Evolutionary conservation across 2,888 invertebrate genomes (phyloP).

Genomic region (Eucriotettix oculatus): DNA sequence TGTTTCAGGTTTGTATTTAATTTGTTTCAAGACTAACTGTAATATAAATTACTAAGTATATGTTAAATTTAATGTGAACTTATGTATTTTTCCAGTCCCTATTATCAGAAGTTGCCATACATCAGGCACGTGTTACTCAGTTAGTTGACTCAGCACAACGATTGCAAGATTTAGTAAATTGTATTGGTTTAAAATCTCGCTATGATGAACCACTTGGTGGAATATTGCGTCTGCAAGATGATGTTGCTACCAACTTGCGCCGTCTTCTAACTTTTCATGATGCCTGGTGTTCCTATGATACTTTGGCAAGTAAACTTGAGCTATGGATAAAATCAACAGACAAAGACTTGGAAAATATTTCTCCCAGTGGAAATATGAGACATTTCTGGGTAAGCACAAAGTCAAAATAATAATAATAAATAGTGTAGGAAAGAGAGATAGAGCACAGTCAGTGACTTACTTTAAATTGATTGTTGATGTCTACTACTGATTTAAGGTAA

Average conservation of each 20-base stretch:
- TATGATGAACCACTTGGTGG: conserved; percentile 57
- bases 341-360: conserved; percentile 46
- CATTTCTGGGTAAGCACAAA: conserved; percentile 52
- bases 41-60: too few relatives aligned
- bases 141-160: conserved; percentile 54
- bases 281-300: conserved; percentile 58
- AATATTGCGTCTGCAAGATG: conserved; percentile 54
- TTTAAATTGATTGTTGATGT: too few relatives aligned
- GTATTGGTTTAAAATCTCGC: conserved; percentile 55
- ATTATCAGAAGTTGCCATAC: conserved; percentile 60
- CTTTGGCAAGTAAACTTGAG: conserved; percentile 54
- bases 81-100: conserved; percentile 37
- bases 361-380: conserved; percentile 53
- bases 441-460: too few relatives aligned
- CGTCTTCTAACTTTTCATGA: conserved; percentile 59
- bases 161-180: conserved; percentile 55
- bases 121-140: conserved; percentile 60
- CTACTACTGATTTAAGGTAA: too few relatives aligned
- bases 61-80: too few relatives aligned
- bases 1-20: conserved; percentile 37
- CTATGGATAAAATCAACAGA: conserved; percentile 61
- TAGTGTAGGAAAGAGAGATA: too few relatives aligned
- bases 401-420: too few relatives aligned
- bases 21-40: neutral
- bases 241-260: conserved; percentile 54